Percentiles rank a stretch among this genome's conserved stretches.
Conservation (phyloP, 2,888 invertebrate genomes). For the Megastigmus dorsalis region DNA sequence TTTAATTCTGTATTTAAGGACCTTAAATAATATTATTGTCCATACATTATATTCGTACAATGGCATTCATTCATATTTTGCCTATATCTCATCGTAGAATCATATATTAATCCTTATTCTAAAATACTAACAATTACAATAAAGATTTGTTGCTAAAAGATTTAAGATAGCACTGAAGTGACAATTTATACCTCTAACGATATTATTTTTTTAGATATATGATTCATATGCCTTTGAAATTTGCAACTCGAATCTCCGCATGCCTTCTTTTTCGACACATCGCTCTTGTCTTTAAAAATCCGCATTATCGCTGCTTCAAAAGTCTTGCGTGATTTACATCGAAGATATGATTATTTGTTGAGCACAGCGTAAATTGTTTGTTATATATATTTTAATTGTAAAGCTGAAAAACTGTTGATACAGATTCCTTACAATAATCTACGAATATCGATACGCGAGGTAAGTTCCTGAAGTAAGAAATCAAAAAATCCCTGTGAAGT, state of each 20-base stretch:
- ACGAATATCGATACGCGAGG: constrained; percentile 55
- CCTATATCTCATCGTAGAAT: constrained; percentile 55
- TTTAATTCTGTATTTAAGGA: constrained; percentile 68
- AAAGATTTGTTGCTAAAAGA: constrained; percentile 60
- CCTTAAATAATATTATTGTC: constrained; percentile 74
- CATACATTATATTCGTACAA: constrained; percentile 69
- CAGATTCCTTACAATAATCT: constrained; percentile 23
- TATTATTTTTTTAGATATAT: constrained; percentile 58
- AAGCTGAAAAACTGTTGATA: constrained; percentile 15
- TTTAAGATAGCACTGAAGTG: constrained; percentile 61
- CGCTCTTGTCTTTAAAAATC: constrained; percentile 47
- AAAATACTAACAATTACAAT: constrained; percentile 65
- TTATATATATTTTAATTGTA: constrained; percentile 33
- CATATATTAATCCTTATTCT: constrained; percentile 64
- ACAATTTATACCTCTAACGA: constrained; percentile 60
- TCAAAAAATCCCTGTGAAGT: constrained; percentile 27
- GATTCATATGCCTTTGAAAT: constrained; percentile 47
- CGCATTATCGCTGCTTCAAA: constrained; percentile 47
- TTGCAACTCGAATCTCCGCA: constrained; percentile 18
- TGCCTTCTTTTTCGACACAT: background rate
- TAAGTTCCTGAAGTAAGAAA: constrained; percentile 53
- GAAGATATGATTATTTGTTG: constrained; percentile 54
- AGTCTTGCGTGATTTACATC: constrained; percentile 39
- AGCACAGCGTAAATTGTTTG: constrained; percentile 51
- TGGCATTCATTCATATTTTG: constrained; percentile 61